Base-by-base conservation (phyloP, 92 coral and sea anemone species). In the Zoanthus solanderi region DNA sequence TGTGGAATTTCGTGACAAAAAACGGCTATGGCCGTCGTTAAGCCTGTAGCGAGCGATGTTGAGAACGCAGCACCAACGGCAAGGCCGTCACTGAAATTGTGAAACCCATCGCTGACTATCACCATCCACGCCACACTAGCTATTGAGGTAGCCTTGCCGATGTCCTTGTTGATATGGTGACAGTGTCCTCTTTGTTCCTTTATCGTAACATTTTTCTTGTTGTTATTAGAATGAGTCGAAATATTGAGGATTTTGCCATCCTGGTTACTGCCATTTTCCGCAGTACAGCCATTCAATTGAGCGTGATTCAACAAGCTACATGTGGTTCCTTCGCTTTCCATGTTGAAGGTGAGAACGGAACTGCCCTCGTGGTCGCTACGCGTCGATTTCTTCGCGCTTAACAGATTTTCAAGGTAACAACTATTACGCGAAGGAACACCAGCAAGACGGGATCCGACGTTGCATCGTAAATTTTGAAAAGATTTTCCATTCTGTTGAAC, bases 121-220 rank as follows among this genome's bases (percentile, higher is more conserved):
- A 97, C 99, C 98, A 95, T 97, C 99, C 99, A 97, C 53, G 99
- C 99, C 63, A 97, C 89, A 47, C 96, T 78, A 15, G 99, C 99
- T 67, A 97, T 94, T 48, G 94, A 87, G 1, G 90, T 85, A 17
- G 57, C 42, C 75, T 73, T 87, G 83, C 83, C 76, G 32, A 93
- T 93, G 0, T 79, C 71, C 12, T 92, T 88, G 53, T 89, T 76
- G 45, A 90, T 91, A 73, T 94, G 98, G 87, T 94, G 96, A 88
- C 75, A 63, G 47, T 65, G 85, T 13, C 42, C 75, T 15, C 11
- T 65, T 6, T 80, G 85, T 23, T 80, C 61, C 16, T 65, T 45
- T 80, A 56, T 11, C 7, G 29, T 8, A 50, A 46, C 9, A 7
- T 1, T 13, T 46, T 61, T 7, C 5, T 34, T 28, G 18, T 14